Percentiles rank a stretch among this genome's conserved stretches.
These are phyloP conservation scores for Osmerus eperlanus DNA, from an alignment of 2,113 vertebrate species.

Conservation along the genomic window DNA sequence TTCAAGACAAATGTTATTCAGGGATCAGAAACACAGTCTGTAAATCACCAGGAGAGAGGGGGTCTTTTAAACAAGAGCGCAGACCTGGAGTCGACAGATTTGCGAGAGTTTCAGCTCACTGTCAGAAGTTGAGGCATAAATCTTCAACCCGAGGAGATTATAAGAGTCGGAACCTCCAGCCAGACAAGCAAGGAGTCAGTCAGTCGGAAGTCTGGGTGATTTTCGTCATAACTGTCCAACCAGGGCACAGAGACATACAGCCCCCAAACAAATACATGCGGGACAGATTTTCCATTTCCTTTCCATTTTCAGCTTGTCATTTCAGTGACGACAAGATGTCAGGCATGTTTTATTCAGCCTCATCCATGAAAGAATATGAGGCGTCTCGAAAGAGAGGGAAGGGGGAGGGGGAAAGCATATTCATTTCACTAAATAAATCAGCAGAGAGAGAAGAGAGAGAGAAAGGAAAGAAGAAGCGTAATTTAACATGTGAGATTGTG, in stretches of 20 bases:
- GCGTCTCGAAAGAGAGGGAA: not conserved
- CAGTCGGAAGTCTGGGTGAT: not conserved
- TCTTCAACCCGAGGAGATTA: slow-evolving; percentile 7
- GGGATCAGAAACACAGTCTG: not conserved
- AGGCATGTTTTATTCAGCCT: slow-evolving; percentile 22
- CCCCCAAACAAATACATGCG: slow-evolving; percentile 9
- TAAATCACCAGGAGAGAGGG: not conserved
- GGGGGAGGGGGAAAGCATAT: slow-evolving; percentile 7
- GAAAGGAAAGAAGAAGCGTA: not conserved
- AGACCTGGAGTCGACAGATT: not conserved
- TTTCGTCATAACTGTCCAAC: slow-evolving; percentile 4
- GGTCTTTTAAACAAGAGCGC: not conserved
- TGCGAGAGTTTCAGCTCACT: slow-evolving; percentile 3
- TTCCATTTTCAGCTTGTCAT: slow-evolving; percentile 10
- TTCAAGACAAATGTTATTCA: not conserved
- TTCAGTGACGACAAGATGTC: slow-evolving; percentile 5
- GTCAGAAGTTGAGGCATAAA: not conserved
- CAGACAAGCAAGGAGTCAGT: slow-evolving; percentile 3
- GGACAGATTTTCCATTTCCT: slow-evolving; percentile 16
- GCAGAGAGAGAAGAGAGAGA: not conserved
- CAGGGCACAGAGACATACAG: not conserved
- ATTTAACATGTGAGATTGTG: too few species aligned
- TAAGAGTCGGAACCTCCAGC: not conserved
- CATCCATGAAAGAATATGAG: not conserved
- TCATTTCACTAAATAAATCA: slow-evolving; percentile 16